Conservation (phyloP, 2,888 invertebrate species). For the Metalampra italica region DNA sequence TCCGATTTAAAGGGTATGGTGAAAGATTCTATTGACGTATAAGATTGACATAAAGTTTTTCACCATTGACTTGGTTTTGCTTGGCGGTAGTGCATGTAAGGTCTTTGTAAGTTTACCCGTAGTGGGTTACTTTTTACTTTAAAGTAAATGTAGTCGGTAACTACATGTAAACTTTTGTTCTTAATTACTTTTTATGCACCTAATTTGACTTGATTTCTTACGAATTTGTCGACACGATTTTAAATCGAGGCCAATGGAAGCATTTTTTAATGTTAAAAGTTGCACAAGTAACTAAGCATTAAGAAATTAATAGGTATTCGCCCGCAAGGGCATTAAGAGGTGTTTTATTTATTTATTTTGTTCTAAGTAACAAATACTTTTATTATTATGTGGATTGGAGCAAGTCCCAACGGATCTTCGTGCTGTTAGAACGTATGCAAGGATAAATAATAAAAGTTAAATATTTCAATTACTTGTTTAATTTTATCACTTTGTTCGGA, state of each 20-base stretch:
- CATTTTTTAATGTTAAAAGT: conserved; percentile 69
- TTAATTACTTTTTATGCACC: background rate
- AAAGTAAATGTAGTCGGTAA: conserved; percentile 21
- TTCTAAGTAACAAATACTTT: conserved; percentile 74
- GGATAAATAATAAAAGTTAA: conserved; percentile 62
- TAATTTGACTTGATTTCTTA: background rate
- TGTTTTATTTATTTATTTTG: conserved; percentile 76
- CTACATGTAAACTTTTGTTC: conserved; percentile 12
- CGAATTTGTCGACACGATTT: conserved; percentile 47
- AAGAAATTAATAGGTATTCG: conserved; percentile 60
- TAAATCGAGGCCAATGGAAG: conserved; percentile 72
- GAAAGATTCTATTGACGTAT: conserved; percentile 6
- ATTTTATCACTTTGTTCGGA: background rate
- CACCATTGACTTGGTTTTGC: conserved; percentile 4
- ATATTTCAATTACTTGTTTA: conserved; percentile 14
- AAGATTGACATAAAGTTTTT: conserved; percentile 6
- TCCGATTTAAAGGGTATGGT: conserved; percentile 31
- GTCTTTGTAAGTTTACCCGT: conserved; percentile 4
- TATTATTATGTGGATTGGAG: conserved; percentile 56
- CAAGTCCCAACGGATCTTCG: conserved; percentile 60
- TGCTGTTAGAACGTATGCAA: conserved; percentile 69
- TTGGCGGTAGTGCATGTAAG: conserved; percentile 4
- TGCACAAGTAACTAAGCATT: conserved; percentile 64
- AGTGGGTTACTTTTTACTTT: conserved; percentile 22
- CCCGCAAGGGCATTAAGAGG: conserved; percentile 67